Base-by-base conservation (phyloP, 1,140 invertebrate genomes). In the Anoplophora glabripennis region DNA sequence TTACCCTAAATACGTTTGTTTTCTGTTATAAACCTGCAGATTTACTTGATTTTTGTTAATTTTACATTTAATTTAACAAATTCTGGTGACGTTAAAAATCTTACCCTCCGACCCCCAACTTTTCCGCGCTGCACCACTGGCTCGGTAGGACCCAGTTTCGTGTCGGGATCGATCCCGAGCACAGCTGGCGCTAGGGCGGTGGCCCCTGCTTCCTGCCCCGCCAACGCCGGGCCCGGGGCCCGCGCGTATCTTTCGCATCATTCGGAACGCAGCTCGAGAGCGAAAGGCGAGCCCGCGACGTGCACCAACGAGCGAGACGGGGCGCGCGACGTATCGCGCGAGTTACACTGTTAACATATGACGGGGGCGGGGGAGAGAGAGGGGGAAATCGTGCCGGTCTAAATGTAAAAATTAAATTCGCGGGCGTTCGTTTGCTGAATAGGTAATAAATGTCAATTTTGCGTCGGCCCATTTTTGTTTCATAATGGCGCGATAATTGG, bases 141-240 rank as follows among this genome's bases (percentile, higher is more conserved):
- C 44, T 34, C 57, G 47, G 35, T 15, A 15, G 59, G 57, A 59
- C 64, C 66, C 66, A 63, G 64, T 63, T 66, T 65, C 56, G 64
- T 56, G 55, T 66, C 58, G 59, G 53, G 64, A 68, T 68, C 66
- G 66, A 68, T 68, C 53, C 54, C 49, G 61, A 57, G 61, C 66
- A 68, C 66, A 68, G 66, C 66, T 68, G 66, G 64, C 64, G 59
- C 56, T 64, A 66, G 66, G 66, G 66, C 66, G 66, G 66, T 66
- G 64, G 61, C 64, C 66, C 66, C 66, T 51, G 63, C 59, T 52
- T 57, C 59, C 34, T 58, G 58, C 57, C 65, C 59, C 60, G 59
- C 56, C 42, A 63, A 52, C 55, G 51, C 21, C 28, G 36, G 44
- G 7, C 53, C 34, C 53, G 28, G 7, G 21, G 21, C 21, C 21